These are phyloP conservation scores for Lacerta bilineata DNA, from an alignment of 2,797 vertebrate genomes.

Conservation along the genomic window DNA sequence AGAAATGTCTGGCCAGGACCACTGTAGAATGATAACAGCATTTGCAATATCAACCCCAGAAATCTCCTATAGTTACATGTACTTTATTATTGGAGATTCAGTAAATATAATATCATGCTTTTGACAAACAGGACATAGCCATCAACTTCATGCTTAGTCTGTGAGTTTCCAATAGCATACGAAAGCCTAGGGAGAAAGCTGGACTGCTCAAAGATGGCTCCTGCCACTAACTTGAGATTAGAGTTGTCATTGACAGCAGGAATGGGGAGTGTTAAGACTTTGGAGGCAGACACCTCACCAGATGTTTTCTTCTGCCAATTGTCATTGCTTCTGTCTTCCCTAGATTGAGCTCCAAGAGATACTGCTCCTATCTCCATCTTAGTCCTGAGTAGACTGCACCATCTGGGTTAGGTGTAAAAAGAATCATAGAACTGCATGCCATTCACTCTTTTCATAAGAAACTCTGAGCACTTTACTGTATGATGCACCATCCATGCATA, in stretches of 20 bases:
- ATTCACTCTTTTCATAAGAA: constrained; percentile 27
- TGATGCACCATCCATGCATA: constrained; percentile 55
- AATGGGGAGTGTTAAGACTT: constrained; percentile 38
- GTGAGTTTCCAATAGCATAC: not conserved
- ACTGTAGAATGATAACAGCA: not conserved
- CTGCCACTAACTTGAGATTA: not conserved
- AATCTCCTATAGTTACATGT: not conserved
- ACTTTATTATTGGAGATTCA: not conserved
- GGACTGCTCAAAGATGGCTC: not conserved
- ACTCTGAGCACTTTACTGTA: constrained; percentile 57
- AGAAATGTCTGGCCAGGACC: not conserved
- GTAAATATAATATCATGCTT: no score
- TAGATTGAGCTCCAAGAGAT: constrained; percentile 74
- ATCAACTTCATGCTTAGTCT: not conserved
- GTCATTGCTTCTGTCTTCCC: constrained; percentile 71
- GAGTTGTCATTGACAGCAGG: constrained; percentile 21
- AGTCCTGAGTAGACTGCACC: constrained; percentile 69
- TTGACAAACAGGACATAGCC: not conserved
- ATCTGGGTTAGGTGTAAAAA: constrained; percentile 68
- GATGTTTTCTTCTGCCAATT: constrained; percentile 68
- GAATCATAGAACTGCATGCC: constrained; percentile 67
- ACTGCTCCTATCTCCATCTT: constrained; percentile 71
- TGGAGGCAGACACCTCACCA: constrained; percentile 34
- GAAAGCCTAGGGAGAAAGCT: not conserved
- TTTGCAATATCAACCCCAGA: not conserved